Evolutionary conservation across 2,113 vertebrate species (phyloP).

Genomic region (Atractosteus spatula): DNA sequence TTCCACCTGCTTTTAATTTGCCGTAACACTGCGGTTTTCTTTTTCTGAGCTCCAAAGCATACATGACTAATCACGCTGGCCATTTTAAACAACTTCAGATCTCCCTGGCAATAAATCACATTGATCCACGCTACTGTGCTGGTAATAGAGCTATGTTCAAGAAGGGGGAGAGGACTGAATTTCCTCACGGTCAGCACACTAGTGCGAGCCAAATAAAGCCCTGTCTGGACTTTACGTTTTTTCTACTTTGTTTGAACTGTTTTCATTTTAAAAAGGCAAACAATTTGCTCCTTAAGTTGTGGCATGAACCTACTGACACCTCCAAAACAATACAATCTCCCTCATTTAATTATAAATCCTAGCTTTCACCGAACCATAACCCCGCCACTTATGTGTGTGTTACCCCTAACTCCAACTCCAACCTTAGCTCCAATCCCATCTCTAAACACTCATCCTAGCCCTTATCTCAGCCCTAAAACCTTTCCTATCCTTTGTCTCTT

Average conservation of each 20-base stretch:
- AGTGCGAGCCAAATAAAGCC: constrained; percentile 47
- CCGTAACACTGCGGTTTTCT: constrained; percentile 38
- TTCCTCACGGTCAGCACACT: constrained; percentile 55
- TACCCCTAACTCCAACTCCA: too few species aligned
- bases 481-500: too few species aligned
- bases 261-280: too few species aligned
- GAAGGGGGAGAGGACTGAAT: constrained; percentile 51
- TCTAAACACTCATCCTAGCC: too few species aligned
- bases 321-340: too few species aligned
- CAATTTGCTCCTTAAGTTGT: too few species aligned
- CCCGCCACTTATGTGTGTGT: too few species aligned
- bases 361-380: too few species aligned
- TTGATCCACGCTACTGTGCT: constrained; percentile 60
- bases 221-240: constrained; percentile 36
- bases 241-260: constrained; percentile 26
- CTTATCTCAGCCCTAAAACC: too few species aligned
- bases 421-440: too few species aligned
- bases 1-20: constrained; percentile 69
- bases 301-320: too few species aligned
- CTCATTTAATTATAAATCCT: too few species aligned
- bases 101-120: constrained; percentile 70
- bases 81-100: constrained; percentile 71
- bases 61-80: constrained; percentile 75
- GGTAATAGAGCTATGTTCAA: constrained; percentile 60
- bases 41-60: constrained; percentile 52